These are phyloP conservation scores for Zaprionus bogoriensis DNA, from an alignment of 2,888 invertebrate genomes.

Conservation along the genomic window DNA sequence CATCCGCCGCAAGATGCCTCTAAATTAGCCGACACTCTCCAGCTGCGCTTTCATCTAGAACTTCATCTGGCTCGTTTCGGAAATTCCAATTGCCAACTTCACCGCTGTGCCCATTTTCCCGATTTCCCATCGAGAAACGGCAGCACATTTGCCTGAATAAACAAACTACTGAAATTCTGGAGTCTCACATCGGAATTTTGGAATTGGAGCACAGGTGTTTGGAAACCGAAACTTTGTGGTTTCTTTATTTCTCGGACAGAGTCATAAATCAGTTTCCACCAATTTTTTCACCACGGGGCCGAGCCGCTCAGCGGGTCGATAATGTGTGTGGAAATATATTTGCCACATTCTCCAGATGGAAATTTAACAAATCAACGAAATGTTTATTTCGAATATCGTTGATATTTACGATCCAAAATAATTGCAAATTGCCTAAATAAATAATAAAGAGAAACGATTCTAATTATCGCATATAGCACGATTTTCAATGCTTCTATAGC, in stretches of 20 bases:
- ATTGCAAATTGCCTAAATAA: neutral
- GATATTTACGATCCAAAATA: neutral
- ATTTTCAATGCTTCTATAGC: too few relatives aligned
- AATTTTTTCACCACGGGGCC: slow-evolving; percentile 17
- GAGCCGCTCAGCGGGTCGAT: slow-evolving; percentile 10
- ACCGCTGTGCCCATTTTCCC: neutral
- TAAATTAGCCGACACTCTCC: slow-evolving; percentile 48
- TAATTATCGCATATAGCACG: too few relatives aligned
- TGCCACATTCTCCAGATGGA: slow-evolving; percentile 7
- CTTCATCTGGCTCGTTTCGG: neutral
- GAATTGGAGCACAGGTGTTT: slow-evolving; percentile 68
- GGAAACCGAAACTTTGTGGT: slow-evolving; percentile 18
- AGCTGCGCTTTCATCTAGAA: slow-evolving; percentile 31
- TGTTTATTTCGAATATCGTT: neutral
- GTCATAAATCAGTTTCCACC: slow-evolving; percentile 45
- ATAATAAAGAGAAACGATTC: too few relatives aligned
- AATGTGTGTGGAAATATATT: slow-evolving; percentile 27
- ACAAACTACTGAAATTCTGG: slow-evolving; percentile 29
- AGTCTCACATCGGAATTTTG: slow-evolving; percentile 1
- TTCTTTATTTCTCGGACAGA: slow-evolving; percentile 13
- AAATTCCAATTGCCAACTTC: slow-evolving; percentile 18
- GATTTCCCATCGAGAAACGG: neutral
- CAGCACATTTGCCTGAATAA: slow-evolving; percentile 31
- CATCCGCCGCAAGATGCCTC: slow-evolving; percentile 29
- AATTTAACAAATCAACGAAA: neutral